phyloP scores from a whole-genome alignment of 2,888 invertebrate genomes.

The Stomorhina lunata region DNA sequence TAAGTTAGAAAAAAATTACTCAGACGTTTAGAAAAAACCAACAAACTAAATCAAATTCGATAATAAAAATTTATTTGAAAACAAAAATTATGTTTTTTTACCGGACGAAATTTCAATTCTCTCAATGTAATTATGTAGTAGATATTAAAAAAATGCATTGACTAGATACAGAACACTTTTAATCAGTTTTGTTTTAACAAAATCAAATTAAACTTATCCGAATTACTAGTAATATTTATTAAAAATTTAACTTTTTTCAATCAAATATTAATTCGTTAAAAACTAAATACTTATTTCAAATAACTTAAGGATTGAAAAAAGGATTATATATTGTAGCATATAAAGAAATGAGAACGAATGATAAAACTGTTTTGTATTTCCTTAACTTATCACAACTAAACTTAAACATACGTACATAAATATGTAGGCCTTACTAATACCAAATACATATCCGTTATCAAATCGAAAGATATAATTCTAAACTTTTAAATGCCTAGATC shows the following conservation, averaged over 20 bases:
- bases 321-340: background rate
- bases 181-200: background rate
- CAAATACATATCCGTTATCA: no score
- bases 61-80: conserved; percentile 35
- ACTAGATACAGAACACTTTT: background rate
- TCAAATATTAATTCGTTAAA: background rate
- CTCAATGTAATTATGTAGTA: background rate
- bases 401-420: no score
- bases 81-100: background rate
- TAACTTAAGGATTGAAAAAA: conserved; percentile 14
- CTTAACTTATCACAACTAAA: no score
- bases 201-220: background rate
- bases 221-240: background rate
- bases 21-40: conserved; percentile 59
- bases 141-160: background rate
- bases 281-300: conserved; percentile 53
- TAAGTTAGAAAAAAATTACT: conserved; percentile 49
- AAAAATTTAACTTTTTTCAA: background rate
- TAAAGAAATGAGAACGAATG: background rate
- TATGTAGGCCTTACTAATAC: no score
- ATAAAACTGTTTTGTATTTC: background rate
- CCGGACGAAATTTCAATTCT: conserved; percentile 48
- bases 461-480: no score
- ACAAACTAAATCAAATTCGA: conserved; percentile 52
- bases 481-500: no score